Conservation (phyloP, 2,888 invertebrate genomes). For the Mellilla xanthometata region DNA sequence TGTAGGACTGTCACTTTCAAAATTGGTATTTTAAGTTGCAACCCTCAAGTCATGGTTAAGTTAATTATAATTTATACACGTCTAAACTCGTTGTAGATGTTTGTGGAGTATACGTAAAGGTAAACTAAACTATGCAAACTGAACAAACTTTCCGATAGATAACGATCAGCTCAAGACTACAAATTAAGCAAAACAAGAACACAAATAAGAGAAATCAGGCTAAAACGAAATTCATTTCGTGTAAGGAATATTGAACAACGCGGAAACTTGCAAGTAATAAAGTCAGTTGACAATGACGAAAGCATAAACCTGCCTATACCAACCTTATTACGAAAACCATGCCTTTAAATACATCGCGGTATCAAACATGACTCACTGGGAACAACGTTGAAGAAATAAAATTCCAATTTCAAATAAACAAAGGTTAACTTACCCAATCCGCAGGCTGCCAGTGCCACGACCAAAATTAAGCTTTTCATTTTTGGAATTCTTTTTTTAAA, state of each 20-base stretch:
- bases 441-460: conserved; percentile 52
- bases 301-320: conserved; percentile 3
- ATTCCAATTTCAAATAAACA: background rate
- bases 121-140: too few species aligned
- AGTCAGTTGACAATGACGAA: conserved; percentile 13
- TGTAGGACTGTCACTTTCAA: too few species aligned
- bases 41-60: too few species aligned
- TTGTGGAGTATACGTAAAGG: too few species aligned
- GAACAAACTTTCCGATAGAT: too few species aligned
- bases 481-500: conserved; percentile 36
- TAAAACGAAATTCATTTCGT: background rate
- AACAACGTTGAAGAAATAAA: background rate
- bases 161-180: conserved; percentile 2
- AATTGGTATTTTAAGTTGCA: too few species aligned
- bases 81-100: too few species aligned
- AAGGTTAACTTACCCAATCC: conserved; percentile 59
- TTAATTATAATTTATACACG: too few species aligned
- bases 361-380: conserved; percentile 18
- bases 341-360: conserved; percentile 14
- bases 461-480: conserved; percentile 64
- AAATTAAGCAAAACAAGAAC: background rate
- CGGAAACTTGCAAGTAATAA: conserved; percentile 2
- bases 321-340: conserved; percentile 13
- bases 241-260: conserved; percentile 5
- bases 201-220: conserved; percentile 1